phyloP scores from a whole-genome alignment of 30 jellyfish, hydroid and myxozoan genomes.

The Hydra vulgaris region DNA sequence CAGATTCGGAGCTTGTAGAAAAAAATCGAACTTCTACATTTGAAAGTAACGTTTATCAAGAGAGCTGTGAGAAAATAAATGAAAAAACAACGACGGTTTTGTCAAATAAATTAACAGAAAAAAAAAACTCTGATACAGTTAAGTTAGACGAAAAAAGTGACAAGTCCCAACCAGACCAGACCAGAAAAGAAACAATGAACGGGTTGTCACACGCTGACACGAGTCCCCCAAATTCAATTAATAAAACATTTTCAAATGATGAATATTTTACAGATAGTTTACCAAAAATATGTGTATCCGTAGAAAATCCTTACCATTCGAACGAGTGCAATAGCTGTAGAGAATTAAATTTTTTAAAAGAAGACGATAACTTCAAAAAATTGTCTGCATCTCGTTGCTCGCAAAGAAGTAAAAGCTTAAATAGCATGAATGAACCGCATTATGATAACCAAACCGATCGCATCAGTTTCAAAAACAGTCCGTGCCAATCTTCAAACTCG shows the following conservation, averaged over 20 bases:
- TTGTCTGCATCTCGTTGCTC: neutral
- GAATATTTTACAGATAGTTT: neutral
- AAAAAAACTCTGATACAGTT: too few relatives aligned
- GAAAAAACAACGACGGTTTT: too few relatives aligned
- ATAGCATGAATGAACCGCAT: neutral
- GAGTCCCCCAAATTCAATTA: neutral
- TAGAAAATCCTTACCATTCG: neutral
- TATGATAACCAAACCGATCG: neutral
- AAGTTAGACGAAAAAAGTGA: too few relatives aligned
- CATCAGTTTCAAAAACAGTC: neutral
- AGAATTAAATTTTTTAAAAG: neutral
- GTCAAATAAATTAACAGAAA: too few relatives aligned
- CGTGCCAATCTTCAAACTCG: neutral
- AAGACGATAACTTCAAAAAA: neutral
- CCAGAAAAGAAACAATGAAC: neutral
- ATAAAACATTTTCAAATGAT: too few relatives aligned
- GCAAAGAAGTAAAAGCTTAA: neutral
- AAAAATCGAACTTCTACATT: neutral
- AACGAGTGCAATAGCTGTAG: neutral
- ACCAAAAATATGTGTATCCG: neutral
- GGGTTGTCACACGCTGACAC: neutral
- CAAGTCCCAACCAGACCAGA: too few relatives aligned
- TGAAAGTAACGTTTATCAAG: neutral
- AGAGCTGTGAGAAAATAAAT: neutral
- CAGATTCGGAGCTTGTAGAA: neutral